phyloP scores from a whole-genome alignment of 2,113 vertebrate genomes.

The Anthoscopus minutus region DNA sequence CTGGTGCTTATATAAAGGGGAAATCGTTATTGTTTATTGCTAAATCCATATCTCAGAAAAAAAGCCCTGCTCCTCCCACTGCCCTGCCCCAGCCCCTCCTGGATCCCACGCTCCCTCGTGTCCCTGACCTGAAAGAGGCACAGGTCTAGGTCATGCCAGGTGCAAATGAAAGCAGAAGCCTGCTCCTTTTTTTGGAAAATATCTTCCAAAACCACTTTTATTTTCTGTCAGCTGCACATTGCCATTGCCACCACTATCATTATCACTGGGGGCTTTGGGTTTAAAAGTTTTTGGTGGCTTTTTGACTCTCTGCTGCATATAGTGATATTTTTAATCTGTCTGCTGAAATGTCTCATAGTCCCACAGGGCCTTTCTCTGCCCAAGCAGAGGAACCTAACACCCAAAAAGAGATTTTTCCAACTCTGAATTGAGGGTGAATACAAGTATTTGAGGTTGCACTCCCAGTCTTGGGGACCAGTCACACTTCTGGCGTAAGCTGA shows the following conservation, averaged over 20 bases:
- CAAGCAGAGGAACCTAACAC: not conserved
- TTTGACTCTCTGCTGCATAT: not conserved
- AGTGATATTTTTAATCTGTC: not conserved
- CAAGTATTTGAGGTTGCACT: not conserved
- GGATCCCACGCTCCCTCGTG: fast-evolving
- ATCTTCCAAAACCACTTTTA: not conserved
- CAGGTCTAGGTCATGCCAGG: not conserved
- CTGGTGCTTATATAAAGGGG: not conserved
- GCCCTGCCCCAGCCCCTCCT: not conserved
- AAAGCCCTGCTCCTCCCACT: not conserved
- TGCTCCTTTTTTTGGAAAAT: not conserved
- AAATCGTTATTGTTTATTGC: conserved; percentile 3
- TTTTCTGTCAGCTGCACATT: not conserved
- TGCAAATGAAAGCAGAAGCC: not conserved
- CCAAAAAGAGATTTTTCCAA: not conserved
- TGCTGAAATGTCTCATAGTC: not conserved
- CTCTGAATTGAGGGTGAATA: not conserved
- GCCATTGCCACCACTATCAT: not conserved
- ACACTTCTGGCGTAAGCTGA: not conserved
- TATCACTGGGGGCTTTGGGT: not conserved
- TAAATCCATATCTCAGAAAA: conserved; percentile 1
- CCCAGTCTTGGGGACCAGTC: not conserved
- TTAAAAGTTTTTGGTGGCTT: not conserved
- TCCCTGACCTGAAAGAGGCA: fast-evolving
- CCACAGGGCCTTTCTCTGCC: not conserved